Conservation (phyloP, 2,797 vertebrate genomes). For the Mionectes olivaceus region DNA sequence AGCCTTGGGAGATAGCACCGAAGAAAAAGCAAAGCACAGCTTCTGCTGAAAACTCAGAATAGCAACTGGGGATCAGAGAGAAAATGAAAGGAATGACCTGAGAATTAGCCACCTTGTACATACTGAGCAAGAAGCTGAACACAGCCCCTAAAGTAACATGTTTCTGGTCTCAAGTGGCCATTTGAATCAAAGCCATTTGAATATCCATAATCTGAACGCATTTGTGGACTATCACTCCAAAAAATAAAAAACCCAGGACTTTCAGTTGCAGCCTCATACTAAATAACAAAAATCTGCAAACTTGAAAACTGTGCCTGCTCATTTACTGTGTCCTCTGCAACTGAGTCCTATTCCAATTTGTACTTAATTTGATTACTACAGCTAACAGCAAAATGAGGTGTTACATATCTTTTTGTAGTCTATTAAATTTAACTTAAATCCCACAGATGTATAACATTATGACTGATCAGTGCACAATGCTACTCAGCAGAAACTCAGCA, state of each 20-base stretch:
- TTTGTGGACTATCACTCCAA: background rate
- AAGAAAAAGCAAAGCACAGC: background rate
- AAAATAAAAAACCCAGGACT: background rate
- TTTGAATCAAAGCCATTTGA: background rate
- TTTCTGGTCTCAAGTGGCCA: background rate
- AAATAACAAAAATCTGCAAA: background rate
- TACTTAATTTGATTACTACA: background rate
- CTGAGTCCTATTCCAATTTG: background rate
- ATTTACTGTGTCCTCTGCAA: background rate
- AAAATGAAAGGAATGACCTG: background rate
- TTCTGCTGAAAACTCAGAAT: background rate
- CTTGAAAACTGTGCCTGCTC: background rate
- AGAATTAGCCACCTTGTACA: background rate
- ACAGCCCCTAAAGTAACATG: background rate
- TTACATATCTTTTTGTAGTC: background rate
- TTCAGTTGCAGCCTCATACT: background rate
- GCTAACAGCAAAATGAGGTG: background rate
- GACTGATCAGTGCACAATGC: background rate
- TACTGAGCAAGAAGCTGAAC: background rate
- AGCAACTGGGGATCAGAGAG: background rate
- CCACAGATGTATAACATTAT: background rate
- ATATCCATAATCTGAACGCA: background rate
- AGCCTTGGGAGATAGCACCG: accelerated
- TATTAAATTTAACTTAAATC: background rate
- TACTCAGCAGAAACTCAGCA: background rate